A percentile compares a stretch with the other conserved stretches of the same genome.
phyloP scores from a whole-genome alignment of 2,797 vertebrate species.

The Chrysolophus pictus region DNA sequence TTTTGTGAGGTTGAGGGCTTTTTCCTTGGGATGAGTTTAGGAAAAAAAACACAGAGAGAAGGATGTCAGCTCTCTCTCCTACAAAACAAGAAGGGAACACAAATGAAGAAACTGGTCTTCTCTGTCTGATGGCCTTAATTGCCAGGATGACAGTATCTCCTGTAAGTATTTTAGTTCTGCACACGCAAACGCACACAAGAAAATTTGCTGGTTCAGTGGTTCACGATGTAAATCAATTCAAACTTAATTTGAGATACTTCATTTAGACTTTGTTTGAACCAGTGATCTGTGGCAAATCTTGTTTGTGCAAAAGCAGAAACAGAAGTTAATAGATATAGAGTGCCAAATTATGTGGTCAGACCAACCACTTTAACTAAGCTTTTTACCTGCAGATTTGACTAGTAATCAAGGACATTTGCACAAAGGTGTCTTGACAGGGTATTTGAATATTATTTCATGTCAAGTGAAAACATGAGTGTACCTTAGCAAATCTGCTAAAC shows the following conservation, averaged over 20 bases:
- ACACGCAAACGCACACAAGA: slow-evolving; percentile 66
- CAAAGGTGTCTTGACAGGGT: background rate
- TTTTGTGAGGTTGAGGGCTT: background rate
- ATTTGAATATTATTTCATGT: slow-evolving; percentile 41
- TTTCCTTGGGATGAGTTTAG: background rate
- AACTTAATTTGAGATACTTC: slow-evolving; percentile 82
- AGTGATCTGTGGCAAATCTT: slow-evolving; percentile 80
- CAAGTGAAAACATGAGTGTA: slow-evolving; percentile 21
- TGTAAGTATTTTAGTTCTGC: slow-evolving; percentile 68
- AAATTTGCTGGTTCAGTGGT: slow-evolving; percentile 79
- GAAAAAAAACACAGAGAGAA: background rate
- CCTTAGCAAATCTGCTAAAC: background rate
- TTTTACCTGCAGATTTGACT: slow-evolving; percentile 64
- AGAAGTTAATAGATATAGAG: slow-evolving; percentile 68
- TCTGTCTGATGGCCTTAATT: slow-evolving; percentile 37
- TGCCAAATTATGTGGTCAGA: slow-evolving; percentile 70
- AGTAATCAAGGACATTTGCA: slow-evolving; percentile 8
- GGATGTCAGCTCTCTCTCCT: background rate
- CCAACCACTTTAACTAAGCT: slow-evolving; percentile 46
- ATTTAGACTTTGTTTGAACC: slow-evolving; percentile 75
- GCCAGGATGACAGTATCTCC: slow-evolving; percentile 65
- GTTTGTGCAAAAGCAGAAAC: slow-evolving; percentile 75
- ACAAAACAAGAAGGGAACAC: background rate
- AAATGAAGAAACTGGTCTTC: background rate
- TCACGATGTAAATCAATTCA: slow-evolving; percentile 74